Conservation (phyloP, 2,113 vertebrate genomes). For the Oplegnathus fasciatus region DNA sequence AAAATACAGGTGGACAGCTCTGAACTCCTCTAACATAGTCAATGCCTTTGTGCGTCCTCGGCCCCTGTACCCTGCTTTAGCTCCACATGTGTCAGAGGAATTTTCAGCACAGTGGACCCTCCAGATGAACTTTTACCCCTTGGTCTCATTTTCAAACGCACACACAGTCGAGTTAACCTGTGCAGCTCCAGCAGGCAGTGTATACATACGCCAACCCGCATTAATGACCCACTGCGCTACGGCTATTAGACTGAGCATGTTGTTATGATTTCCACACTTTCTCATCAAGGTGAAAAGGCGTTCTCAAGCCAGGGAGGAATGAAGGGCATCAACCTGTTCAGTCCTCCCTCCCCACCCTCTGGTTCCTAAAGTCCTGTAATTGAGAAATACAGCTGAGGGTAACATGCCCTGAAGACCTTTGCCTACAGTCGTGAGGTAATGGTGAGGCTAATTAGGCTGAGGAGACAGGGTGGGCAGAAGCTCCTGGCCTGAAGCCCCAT, state of each 20-base stretch:
- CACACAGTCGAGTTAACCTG: slow-evolving; percentile 34
- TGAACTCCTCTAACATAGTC: slow-evolving; percentile 61
- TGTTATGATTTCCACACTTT: slow-evolving; percentile 69
- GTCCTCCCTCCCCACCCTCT: not conserved
- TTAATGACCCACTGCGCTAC: slow-evolving; percentile 53
- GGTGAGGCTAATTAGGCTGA: slow-evolving; percentile 68
- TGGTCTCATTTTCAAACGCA: slow-evolving; percentile 51
- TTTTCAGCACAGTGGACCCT: slow-evolving; percentile 53
- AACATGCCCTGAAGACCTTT: slow-evolving; percentile 63
- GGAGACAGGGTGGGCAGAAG: slow-evolving; percentile 68
- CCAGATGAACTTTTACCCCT: slow-evolving; percentile 68
- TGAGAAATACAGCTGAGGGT: slow-evolving; percentile 71
- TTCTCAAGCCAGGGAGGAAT: slow-evolving; percentile 36
- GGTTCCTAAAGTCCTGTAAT: slow-evolving; percentile 42
- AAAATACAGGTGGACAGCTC: slow-evolving; percentile 80
- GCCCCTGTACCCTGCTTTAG: slow-evolving; percentile 65
- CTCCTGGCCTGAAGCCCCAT: slow-evolving; percentile 55
- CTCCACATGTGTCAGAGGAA: slow-evolving; percentile 74
- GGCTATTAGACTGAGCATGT: slow-evolving; percentile 30
- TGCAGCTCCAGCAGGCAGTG: slow-evolving; percentile 32
- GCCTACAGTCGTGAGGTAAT: slow-evolving; percentile 82
- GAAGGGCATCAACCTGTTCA: slow-evolving; percentile 61
- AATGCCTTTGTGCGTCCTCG: slow-evolving; percentile 40
- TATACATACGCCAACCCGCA: slow-evolving; percentile 39
- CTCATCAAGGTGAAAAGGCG: slow-evolving; percentile 48